Percentiles rank a stretch among this genome's conserved stretches.
Conservation (phyloP, 1,140 invertebrate species). For the Diabrotica undecimpunctata region DNA sequence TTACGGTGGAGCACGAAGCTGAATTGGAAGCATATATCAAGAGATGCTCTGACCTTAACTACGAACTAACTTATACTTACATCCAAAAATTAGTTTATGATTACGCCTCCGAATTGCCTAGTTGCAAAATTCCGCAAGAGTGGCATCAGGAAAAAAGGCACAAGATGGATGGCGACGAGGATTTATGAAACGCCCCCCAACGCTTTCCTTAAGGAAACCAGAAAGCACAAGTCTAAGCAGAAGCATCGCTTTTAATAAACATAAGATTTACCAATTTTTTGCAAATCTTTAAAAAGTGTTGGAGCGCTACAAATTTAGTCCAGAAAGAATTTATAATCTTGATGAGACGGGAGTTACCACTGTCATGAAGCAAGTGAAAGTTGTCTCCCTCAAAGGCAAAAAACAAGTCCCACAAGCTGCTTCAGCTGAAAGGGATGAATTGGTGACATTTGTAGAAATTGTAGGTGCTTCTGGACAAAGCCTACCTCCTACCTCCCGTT, state of each 20-base stretch:
- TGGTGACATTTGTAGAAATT: constrained; percentile 23
- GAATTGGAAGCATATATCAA: too few species aligned
- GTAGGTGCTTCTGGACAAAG: constrained; percentile 24
- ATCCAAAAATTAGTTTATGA: too few species aligned
- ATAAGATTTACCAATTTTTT: constrained; percentile 42
- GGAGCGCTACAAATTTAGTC: constrained; percentile 19
- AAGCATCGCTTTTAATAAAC: constrained; percentile 46
- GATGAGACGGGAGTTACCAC: too few species aligned
- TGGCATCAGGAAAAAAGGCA: constrained; percentile 42
- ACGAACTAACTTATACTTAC: too few species aligned
- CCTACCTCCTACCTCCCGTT: constrained; percentile 22
- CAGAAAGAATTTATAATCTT: too few species aligned
- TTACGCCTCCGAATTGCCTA: too few species aligned
- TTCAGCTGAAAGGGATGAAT: constrained; percentile 29
- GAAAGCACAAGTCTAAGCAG: constrained; percentile 42
- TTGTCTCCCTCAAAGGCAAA: too few species aligned
- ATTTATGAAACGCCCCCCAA: constrained; percentile 41
- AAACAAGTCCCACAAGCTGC: too few species aligned
- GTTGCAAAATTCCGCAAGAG: constrained; percentile 34
- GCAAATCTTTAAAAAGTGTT: constrained; percentile 25
- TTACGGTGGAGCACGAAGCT: too few species aligned
- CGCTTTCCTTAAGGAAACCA: constrained; percentile 39
- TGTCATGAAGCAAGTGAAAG: too few species aligned
- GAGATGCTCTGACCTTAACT: too few species aligned
- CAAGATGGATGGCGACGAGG: constrained; percentile 42